Percentiles rank a stretch among this genome's conserved stretches.
Evolutionary conservation across 2,888 invertebrate species (phyloP).

Genomic region (Machimus rusticus): DNA sequence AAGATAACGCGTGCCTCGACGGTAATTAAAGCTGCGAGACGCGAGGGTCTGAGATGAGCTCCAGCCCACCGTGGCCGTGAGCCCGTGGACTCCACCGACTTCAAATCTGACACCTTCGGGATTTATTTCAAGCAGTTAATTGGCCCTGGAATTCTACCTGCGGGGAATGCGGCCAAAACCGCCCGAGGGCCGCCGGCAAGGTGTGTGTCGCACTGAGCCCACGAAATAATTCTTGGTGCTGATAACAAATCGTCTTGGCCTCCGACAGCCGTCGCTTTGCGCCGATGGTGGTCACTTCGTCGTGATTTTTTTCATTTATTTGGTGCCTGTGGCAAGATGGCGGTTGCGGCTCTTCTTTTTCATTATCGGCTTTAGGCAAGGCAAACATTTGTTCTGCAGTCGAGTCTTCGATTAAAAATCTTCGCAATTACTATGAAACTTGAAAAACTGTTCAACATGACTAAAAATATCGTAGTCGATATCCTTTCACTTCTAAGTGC

Average conservation of each 20-base stretch:
- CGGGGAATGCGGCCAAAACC: background rate
- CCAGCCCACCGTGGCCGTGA: background rate
- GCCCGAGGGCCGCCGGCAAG: background rate
- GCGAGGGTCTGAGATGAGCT: background rate
- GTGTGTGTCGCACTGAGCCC: background rate
- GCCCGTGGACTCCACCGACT: background rate
- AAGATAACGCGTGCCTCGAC: background rate
- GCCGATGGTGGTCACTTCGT: constrained; percentile 1
- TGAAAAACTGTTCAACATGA: no score
- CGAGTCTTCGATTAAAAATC: background rate
- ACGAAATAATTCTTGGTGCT: background rate
- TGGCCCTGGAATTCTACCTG: constrained; percentile 32
- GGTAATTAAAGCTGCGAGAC: background rate
- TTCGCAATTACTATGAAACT: background rate
- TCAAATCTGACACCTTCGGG: constrained; percentile 24
- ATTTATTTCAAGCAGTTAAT: constrained; percentile 22
- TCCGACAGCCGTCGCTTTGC: background rate
- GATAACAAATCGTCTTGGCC: background rate
- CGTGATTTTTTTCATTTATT: background rate
- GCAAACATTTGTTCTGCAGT: background rate
- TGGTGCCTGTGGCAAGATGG: background rate
- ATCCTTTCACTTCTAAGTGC: no score
- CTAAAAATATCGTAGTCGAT: no score
- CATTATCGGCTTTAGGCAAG: background rate
- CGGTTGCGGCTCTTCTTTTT: background rate